A percentile compares a stretch with the other conserved stretches of the same genome.
Conservation (phyloP, 2,113 vertebrate genomes). For the Triplophysa siluroides region DNA sequence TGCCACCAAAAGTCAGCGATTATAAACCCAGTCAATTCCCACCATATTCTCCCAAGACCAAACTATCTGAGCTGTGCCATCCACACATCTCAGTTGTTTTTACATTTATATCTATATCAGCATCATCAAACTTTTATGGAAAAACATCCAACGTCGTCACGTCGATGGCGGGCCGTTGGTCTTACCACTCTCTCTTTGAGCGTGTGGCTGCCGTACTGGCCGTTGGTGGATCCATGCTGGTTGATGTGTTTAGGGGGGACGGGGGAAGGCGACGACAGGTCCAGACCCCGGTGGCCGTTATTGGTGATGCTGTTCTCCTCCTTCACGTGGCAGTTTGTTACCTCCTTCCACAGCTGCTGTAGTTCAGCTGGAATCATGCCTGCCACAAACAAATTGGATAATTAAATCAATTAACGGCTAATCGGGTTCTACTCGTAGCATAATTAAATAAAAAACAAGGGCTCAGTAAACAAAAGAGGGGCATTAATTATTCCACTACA, state of each 20-base stretch:
- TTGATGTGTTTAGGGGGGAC: conserved; percentile 88
- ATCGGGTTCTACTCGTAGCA: conserved; percentile 89
- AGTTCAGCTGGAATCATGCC: conserved; percentile 99
- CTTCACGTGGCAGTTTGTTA: conserved; percentile 85
- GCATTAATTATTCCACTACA: conserved; percentile 82
- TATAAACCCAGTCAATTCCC: too few relatives aligned
- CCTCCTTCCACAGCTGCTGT: conserved; percentile 99
- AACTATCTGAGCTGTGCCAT: too few relatives aligned
- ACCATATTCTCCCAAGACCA: too few relatives aligned
- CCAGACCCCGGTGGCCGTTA: conserved; percentile 85
- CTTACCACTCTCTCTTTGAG: conserved; percentile 96
- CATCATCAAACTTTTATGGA: background rate
- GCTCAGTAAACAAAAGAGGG: conserved; percentile 93
- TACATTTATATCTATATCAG: too few relatives aligned
- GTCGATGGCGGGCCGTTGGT: background rate
- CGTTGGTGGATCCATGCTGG: conserved; percentile 94
- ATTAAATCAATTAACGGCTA: conserved; percentile 99
- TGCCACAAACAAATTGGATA: conserved; percentile 99
- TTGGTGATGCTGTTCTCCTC: conserved; percentile 86
- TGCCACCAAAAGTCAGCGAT: too few relatives aligned
- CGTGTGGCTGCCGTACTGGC: conserved; percentile 87
- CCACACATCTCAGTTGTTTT: too few relatives aligned
- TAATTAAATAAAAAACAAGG: conserved; percentile 93
- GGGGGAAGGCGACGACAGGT: conserved; percentile 92
- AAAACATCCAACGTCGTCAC: background rate